Percentiles rank a stretch among this genome's conserved stretches.
phyloP scores from a whole-genome alignment of 2,888 invertebrate genomes.

The Leptopilina myrica region DNA sequence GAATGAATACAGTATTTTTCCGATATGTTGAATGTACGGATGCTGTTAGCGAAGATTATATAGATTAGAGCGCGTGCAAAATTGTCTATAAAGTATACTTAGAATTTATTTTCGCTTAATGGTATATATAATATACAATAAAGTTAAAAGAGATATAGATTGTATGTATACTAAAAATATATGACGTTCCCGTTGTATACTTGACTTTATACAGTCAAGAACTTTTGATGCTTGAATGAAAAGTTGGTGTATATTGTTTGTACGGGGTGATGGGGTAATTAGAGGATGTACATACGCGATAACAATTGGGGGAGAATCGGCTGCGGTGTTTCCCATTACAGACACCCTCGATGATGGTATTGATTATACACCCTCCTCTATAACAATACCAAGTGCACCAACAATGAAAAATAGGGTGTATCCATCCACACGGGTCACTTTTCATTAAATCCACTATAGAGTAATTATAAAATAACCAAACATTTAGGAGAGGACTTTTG shows the following conservation, averaged over 20 bases:
- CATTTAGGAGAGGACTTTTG: too few species aligned
- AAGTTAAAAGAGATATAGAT: too few species aligned
- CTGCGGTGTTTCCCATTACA: slow-evolving; percentile 66
- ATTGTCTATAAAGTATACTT: too few species aligned
- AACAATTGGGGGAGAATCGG: slow-evolving; percentile 54
- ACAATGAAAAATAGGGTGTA: slow-evolving; percentile 33
- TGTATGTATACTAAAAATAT: background rate
- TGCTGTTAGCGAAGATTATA: too few species aligned
- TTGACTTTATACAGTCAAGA: slow-evolving; percentile 33
- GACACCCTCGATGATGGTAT: slow-evolving; percentile 69
- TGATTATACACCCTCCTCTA: slow-evolving; percentile 70
- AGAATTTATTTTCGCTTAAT: too few species aligned
- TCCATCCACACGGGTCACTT: slow-evolving; percentile 56
- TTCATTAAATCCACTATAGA: slow-evolving; percentile 63
- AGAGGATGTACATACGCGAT: slow-evolving; percentile 50
- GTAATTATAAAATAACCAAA: slow-evolving; percentile 61
- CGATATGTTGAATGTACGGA: too few species aligned
- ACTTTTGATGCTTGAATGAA: slow-evolving; percentile 2
- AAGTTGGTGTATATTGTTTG: slow-evolving; percentile 44
- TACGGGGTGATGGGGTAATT: slow-evolving; percentile 52
- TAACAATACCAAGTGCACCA: slow-evolving; percentile 53
- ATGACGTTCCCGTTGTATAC: background rate
- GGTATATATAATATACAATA: too few species aligned
- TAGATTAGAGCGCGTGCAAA: too few species aligned
- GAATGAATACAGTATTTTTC: too few species aligned